Percentiles rank a stretch among this genome's conserved stretches.
Evolutionary conservation across 2,113 vertebrate genomes (phyloP).

Genomic region (Brachyhypopomus gauderio): DNA sequence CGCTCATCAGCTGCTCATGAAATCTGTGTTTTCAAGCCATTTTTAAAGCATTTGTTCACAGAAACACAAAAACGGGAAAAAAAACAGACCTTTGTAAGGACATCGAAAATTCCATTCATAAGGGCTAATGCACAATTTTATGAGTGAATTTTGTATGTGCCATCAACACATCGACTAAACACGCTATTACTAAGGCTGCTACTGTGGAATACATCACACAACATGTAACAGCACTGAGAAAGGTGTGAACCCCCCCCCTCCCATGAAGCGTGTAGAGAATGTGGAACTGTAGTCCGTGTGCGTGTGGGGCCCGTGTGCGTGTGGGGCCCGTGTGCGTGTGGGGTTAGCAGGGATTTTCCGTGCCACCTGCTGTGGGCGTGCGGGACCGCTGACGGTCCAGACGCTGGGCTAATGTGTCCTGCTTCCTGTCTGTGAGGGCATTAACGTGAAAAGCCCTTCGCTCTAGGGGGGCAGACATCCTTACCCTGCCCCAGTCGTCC

Average conservation of each 20-base stretch:
- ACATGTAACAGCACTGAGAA: background rate
- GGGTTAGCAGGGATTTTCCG: background rate
- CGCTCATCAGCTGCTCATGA: no score
- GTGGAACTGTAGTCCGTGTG: background rate
- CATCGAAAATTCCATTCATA: no score
- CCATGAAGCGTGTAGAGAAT: background rate
- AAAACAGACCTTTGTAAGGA: no score
- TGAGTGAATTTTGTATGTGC: no score
- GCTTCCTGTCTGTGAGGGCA: slow-evolving; percentile 27
- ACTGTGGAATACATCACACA: background rate
- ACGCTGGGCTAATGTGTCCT: slow-evolving; percentile 23
- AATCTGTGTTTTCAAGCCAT: no score
- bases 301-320: no score
- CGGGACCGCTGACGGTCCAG: background rate
- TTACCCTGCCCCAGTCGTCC: background rate
- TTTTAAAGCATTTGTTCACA: no score
- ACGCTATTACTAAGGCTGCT: no score
- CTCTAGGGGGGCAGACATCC: background rate
- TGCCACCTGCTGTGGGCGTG: slow-evolving; percentile 28
- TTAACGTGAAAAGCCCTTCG: slow-evolving; percentile 23
- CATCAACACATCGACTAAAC: no score
- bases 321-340: background rate
- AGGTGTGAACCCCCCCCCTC: background rate
- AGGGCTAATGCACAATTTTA: no score
- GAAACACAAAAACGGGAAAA: no score